Evolutionary conservation across 2,113 vertebrate genomes (phyloP).

Genomic region (Hiodon alosoides): DNA sequence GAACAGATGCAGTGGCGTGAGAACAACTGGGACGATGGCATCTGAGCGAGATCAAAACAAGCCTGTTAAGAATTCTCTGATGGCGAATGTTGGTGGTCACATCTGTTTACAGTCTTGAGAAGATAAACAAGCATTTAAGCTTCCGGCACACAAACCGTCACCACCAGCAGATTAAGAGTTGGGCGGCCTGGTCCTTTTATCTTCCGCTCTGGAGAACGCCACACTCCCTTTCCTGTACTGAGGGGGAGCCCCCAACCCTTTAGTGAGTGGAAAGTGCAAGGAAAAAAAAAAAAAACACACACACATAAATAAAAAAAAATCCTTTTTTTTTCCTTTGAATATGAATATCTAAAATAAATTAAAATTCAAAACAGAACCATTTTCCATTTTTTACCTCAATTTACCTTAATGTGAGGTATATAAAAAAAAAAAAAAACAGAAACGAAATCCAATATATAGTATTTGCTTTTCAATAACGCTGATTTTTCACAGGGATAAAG

Average conservation of each 20-base stretch:
- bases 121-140: slow-evolving; percentile 23
- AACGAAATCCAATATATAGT: too few species aligned
- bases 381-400: too few species aligned
- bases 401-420: too few species aligned
- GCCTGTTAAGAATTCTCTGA: slow-evolving; percentile 17
- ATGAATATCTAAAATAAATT: too few species aligned
- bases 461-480: slow-evolving; percentile 1
- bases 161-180: slow-evolving; percentile 1
- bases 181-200: not conserved
- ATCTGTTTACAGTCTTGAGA: slow-evolving; percentile 21
- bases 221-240: not conserved
- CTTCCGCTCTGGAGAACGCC: not conserved
- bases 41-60: slow-evolving; percentile 10
- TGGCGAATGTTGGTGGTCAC: slow-evolving; percentile 27
- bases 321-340: too few species aligned
- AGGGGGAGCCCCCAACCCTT: slow-evolving; percentile 15
- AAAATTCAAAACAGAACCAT: too few species aligned
- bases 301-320: too few species aligned
- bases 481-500: not conserved
- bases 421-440: too few species aligned
- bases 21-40: not conserved
- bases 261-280: not conserved
- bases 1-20: slow-evolving; percentile 16
- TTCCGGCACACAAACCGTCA: slow-evolving; percentile 9
- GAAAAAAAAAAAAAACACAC: not conserved